A percentile compares a stretch with the other conserved stretches of the same genome.
Conservation (phyloP, 2,113 vertebrate species). For the Catharus bicknelli region DNA sequence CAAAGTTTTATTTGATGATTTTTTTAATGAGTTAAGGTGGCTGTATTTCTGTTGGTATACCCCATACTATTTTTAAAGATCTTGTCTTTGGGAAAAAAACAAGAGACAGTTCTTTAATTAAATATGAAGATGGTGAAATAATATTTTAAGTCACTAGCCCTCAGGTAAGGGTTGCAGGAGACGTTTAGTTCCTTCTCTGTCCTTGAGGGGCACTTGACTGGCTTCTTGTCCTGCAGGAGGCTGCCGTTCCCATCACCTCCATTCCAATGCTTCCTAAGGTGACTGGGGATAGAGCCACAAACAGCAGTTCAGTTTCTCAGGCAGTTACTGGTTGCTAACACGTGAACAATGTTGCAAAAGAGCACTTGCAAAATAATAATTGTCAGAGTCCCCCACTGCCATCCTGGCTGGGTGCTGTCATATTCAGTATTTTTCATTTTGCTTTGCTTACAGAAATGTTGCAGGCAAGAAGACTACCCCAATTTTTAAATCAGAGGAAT, state of each 20-base stretch:
- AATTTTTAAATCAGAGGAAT: background rate
- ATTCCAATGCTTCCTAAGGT: rapidly evolving
- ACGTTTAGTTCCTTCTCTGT: background rate
- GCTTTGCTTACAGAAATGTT: background rate
- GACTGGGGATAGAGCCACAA: background rate
- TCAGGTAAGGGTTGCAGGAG: background rate
- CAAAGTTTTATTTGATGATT: background rate
- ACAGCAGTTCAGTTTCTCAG: background rate
- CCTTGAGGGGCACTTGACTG: background rate
- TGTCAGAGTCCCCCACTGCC: background rate
- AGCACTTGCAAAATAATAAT: background rate
- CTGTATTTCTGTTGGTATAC: background rate
- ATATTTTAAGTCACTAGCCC: background rate
- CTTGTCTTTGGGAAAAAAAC: background rate
- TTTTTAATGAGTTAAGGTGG: background rate
- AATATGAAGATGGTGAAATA: background rate
- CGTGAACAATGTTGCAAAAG: background rate
- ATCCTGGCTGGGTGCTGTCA: background rate
- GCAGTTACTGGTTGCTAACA: background rate
- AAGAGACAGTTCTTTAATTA: background rate
- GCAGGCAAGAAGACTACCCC: background rate
- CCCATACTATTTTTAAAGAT: background rate
- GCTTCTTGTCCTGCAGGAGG: background rate
- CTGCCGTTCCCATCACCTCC: background rate
- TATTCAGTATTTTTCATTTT: rapidly evolving